A percentile compares a stretch with the other conserved stretches of the same genome.
phyloP scores from a whole-genome alignment of 2,113 vertebrate genomes.

The Dunckerocampus dactyliophorus region DNA sequence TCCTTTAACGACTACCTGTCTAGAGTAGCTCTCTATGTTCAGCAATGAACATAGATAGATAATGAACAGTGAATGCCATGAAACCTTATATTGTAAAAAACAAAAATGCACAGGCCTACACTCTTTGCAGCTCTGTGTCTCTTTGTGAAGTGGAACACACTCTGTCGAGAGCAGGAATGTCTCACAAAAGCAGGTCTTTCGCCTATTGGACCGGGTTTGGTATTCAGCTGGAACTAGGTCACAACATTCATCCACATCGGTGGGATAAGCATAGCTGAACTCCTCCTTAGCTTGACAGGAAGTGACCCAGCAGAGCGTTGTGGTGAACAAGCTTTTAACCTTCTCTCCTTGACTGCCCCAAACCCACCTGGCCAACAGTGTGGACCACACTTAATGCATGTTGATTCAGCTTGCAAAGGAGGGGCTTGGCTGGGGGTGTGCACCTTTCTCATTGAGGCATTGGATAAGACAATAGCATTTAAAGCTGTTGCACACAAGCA shows the following conservation, averaged over 20 bases:
- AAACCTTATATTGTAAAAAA: neutral
- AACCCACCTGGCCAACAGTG: constrained; percentile 49
- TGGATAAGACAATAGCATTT: neutral
- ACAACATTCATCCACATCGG: constrained; percentile 59
- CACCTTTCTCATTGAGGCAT: constrained; percentile 18
- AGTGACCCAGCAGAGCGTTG: constrained; percentile 49
- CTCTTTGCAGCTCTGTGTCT: constrained; percentile 23
- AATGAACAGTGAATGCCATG: neutral
- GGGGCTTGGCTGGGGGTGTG: constrained; percentile 14
- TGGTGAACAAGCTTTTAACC: constrained; percentile 62
- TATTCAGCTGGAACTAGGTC: constrained; percentile 70
- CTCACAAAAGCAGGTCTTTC: constrained; percentile 62
- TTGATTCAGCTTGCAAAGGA: constrained; percentile 34
- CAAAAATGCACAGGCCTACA: constrained; percentile 21
- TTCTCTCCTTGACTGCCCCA: constrained; percentile 48
- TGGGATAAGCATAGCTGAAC: constrained; percentile 59
- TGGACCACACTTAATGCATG: constrained; percentile 22
- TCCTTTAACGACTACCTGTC: neutral
- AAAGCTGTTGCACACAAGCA: constrained; percentile 12
- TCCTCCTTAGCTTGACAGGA: constrained; percentile 53
- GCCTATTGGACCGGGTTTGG: constrained; percentile 50
- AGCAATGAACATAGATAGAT: too few relatives aligned
- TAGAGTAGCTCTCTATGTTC: too few relatives aligned
- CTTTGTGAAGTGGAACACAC: constrained; percentile 46
- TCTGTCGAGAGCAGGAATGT: constrained; percentile 57